Evolutionary conservation across 2,888 invertebrate species (phyloP).

Genomic region (Hyppa rectilinea): DNA sequence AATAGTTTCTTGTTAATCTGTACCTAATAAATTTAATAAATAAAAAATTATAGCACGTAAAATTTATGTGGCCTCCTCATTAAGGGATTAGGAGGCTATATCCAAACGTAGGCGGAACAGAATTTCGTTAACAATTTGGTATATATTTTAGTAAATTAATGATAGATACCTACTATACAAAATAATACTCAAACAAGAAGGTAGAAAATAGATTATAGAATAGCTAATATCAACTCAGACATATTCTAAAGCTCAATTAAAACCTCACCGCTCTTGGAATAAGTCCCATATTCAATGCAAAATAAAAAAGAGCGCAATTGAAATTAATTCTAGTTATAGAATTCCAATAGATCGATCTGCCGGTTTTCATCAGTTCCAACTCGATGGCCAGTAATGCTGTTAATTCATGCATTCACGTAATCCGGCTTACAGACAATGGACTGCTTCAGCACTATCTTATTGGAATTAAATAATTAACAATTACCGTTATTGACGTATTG

Average conservation of each 20-base stretch:
- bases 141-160: too few species aligned
- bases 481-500: not conserved
- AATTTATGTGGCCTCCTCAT: too few species aligned
- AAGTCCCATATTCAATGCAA: constrained; percentile 1
- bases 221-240: not conserved
- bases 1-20: not conserved
- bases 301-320: not conserved
- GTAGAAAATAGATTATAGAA: too few species aligned
- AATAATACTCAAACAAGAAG: too few species aligned
- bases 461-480: not conserved
- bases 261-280: not conserved
- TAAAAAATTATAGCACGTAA: not conserved
- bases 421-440: constrained; percentile 11
- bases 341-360: constrained; percentile 3
- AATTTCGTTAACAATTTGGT: not conserved
- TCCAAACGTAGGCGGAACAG: not conserved
- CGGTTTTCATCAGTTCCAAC: not conserved
- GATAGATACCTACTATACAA: too few species aligned
- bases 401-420: constrained; percentile 39
- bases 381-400: constrained; percentile 15
- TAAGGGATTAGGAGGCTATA: not conserved
- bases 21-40: not conserved
- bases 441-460: not conserved
- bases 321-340: constrained; percentile 26
- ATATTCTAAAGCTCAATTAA: constrained; percentile 60